Evolutionary conservation across 2,888 invertebrate genomes (phyloP).

Genomic region (Gari tellinella): DNA sequence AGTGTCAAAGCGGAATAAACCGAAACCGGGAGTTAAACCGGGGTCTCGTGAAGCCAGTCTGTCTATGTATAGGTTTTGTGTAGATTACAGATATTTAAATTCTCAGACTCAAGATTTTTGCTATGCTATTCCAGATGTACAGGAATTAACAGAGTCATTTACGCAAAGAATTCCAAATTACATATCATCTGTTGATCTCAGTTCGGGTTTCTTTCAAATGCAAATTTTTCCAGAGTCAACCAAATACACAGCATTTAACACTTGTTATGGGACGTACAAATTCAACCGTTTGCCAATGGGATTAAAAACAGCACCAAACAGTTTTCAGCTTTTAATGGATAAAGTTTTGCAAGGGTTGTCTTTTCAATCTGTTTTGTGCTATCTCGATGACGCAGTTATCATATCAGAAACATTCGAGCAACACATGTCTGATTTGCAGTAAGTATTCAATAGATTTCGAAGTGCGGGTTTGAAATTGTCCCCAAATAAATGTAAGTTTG

Average conservation of each 20-base stretch:
- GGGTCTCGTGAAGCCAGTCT: conserved; percentile 37
- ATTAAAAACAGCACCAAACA: too few species aligned
- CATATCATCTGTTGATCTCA: conserved; percentile 51
- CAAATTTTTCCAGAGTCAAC: too few species aligned
- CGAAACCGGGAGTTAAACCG: conserved; percentile 10
- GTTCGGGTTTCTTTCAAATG: too few species aligned
- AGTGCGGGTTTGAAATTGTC: conserved; percentile 51
- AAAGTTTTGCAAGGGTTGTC: too few species aligned
- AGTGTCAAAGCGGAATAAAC: conserved; percentile 36
- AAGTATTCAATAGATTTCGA: conserved; percentile 36
- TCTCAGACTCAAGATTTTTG: conserved; percentile 43
- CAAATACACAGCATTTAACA: conserved; percentile 45
- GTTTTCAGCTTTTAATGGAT: too few species aligned
- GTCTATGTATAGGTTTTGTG: conserved; percentile 40
- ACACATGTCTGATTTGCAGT: conserved; percentile 41
- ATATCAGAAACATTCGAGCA: too few species aligned
- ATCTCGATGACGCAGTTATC: too few species aligned
- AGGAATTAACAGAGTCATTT: too few species aligned
- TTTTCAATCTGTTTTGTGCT: too few species aligned
- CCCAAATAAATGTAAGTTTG: too few species aligned
- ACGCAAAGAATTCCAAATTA: conserved; percentile 38
- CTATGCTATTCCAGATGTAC: too few species aligned
- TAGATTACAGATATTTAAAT: conserved; percentile 51
- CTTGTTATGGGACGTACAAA: conserved; percentile 53
- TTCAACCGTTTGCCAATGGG: too few species aligned